Conservation (phyloP, 2,797 vertebrate species). For the Cyclura pinguis region DNA sequence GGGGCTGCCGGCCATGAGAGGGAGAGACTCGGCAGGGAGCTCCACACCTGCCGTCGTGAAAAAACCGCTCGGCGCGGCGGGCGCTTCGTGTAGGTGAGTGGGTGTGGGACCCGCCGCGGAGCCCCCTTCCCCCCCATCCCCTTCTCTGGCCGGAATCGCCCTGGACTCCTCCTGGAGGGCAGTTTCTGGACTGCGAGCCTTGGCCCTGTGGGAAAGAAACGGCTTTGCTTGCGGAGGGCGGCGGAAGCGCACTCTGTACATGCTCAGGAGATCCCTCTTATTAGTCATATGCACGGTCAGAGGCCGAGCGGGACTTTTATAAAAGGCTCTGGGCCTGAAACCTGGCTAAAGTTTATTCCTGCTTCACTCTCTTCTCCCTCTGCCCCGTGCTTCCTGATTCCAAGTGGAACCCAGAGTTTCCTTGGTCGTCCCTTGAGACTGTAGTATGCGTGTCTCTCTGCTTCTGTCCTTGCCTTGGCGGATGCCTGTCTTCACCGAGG, state of each 20-base stretch:
- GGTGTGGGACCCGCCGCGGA: not conserved
- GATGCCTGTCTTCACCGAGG: no score
- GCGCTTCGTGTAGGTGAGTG: slow-evolving; percentile 31
- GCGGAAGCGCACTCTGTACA: slow-evolving; percentile 3
- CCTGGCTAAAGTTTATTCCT: not conserved
- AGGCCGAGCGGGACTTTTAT: not conserved
- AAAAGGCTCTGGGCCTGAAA: not conserved
- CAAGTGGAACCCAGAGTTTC: no score
- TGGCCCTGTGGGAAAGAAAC: not conserved
- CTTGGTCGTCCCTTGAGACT: not conserved
- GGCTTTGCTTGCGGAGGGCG: no score
- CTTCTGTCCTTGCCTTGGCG: not conserved
- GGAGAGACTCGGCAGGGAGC: slow-evolving; percentile 21
- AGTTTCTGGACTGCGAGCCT: not conserved
- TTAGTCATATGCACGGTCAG: no score
- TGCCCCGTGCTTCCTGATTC: not conserved
- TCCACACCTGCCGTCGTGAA: slow-evolving; percentile 26
- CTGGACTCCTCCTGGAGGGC: not conserved
- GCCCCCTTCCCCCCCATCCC: not conserved
- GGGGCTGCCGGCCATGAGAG: slow-evolving; percentile 26
- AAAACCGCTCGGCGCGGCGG: not conserved
- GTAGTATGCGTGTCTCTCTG: no score
- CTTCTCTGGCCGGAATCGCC: not conserved
- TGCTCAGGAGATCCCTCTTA: not conserved
- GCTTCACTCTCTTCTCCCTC: not conserved